These are phyloP conservation scores for Habropoda laboriosa DNA, from an alignment of 1,140 invertebrate genomes.

Conservation along the genomic window DNA sequence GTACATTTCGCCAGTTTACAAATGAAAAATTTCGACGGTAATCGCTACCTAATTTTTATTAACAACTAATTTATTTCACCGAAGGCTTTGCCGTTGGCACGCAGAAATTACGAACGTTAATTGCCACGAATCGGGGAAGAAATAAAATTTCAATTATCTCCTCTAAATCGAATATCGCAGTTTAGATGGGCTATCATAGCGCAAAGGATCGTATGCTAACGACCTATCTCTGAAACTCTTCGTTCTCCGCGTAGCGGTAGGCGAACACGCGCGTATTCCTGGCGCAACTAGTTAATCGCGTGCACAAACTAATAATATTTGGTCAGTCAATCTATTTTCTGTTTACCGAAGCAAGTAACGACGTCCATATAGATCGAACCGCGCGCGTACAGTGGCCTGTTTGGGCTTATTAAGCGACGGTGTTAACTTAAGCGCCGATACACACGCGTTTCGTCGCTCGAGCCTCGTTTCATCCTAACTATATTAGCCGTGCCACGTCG, in stretches of 20 bases:
- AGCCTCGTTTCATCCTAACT: background rate
- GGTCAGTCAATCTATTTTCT: constrained; percentile 19
- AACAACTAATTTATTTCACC: too few species aligned
- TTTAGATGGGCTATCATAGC: background rate
- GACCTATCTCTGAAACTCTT: background rate
- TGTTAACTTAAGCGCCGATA: constrained; percentile 28
- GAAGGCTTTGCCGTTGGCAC: too few species aligned
- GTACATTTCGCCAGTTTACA: too few species aligned
- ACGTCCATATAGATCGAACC: constrained; percentile 15
- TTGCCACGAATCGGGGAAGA: too few species aligned
- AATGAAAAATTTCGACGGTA: too few species aligned
- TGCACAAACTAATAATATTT: constrained; percentile 12
- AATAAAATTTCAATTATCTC: too few species aligned
- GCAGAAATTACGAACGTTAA: too few species aligned
- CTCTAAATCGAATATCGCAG: too few species aligned
- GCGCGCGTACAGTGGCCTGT: background rate
- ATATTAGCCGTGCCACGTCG: background rate
- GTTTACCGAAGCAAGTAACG: constrained; percentile 21
- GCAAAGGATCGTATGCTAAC: background rate
- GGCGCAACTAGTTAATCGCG: background rate
- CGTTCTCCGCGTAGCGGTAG: background rate
- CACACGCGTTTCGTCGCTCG: constrained; percentile 14
- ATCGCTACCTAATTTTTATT: too few species aligned
- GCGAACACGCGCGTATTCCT: background rate
- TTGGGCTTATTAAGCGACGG: constrained; percentile 24